Percentiles rank a stretch among this genome's conserved stretches.
phyloP scores from a whole-genome alignment of 2,113 vertebrate species.

The Monopterus albus region DNA sequence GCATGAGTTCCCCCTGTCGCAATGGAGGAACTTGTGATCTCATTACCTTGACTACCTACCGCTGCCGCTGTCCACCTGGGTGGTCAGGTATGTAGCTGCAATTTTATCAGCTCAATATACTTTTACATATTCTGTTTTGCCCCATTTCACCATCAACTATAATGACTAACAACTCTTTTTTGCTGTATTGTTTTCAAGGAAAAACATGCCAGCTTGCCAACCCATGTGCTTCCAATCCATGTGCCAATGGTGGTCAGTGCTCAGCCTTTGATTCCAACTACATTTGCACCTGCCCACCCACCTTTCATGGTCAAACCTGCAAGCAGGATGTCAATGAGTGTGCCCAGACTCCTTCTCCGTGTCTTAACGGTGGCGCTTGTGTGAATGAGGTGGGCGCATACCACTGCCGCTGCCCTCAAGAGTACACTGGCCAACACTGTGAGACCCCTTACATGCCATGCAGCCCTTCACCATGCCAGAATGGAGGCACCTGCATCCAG shows the following conservation, averaged over 20 bases:
- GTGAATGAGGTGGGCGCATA: constrained; percentile 95
- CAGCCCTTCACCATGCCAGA: constrained; percentile 83
- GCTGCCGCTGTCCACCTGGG: constrained; percentile 89
- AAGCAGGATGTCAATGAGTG: constrained; percentile 95
- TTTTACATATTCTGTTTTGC: neutral
- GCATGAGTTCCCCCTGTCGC: constrained; percentile 89
- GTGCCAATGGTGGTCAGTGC: constrained; percentile 93
- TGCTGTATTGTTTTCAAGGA: constrained; percentile 75
- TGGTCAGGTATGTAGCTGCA: constrained; percentile 87
- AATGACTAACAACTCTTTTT: neutral
- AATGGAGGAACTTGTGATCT: constrained; percentile 92
- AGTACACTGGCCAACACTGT: constrained; percentile 90
- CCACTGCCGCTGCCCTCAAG: constrained; percentile 91
- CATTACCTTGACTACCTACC: constrained; percentile 83
- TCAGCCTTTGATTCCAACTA: constrained; percentile 90
- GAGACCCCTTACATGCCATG: constrained; percentile 93
- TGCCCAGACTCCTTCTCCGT: constrained; percentile 81
- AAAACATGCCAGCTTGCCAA: constrained; percentile 93
- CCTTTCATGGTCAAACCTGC: constrained; percentile 91
- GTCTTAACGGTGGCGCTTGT: constrained; percentile 89
- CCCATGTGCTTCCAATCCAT: constrained; percentile 96
- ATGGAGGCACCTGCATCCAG: constrained; percentile 93
- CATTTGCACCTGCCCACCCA: constrained; percentile 86
- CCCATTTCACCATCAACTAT: neutral
- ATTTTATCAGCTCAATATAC: rapidly evolving